Evolutionary conservation across 2,113 vertebrate species (phyloP).

Genomic region (Hypomesus transpacificus): DNA sequence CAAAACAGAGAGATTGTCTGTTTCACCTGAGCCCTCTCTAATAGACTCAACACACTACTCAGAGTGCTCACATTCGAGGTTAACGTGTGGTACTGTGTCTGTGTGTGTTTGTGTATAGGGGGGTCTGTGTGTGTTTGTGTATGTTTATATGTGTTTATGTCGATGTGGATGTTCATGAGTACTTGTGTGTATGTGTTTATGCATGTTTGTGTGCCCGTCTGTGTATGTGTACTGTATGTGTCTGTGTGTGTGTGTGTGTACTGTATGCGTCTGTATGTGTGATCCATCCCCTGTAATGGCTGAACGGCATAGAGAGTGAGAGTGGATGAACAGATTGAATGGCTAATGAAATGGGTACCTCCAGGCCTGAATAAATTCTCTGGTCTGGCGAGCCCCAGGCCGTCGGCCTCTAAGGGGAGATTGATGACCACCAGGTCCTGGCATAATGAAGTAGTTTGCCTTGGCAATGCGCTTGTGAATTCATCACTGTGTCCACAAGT

Average conservation of each 20-base stretch:
- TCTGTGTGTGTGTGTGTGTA: background rate
- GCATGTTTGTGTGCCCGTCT: background rate
- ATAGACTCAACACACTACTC: background rate
- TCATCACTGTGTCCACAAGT: conserved; percentile 96
- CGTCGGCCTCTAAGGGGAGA: conserved; percentile 82
- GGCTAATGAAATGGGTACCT: conserved; percentile 95
- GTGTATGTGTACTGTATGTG: background rate
- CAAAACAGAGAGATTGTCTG: conserved; percentile 4
- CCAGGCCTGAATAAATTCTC: conserved; percentile 92
- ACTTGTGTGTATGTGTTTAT: background rate
- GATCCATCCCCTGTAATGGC: conserved; percentile 3
- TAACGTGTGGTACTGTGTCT: background rate
- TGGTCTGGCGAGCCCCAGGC: conserved; percentile 77
- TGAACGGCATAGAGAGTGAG: conserved; percentile 6
- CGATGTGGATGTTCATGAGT: background rate
- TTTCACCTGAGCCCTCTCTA: conserved; percentile 3
- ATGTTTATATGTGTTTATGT: background rate
- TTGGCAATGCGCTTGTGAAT: conserved; percentile 93
- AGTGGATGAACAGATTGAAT: conserved; percentile 85
- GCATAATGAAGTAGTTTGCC: conserved; percentile 95
- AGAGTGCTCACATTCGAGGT: background rate
- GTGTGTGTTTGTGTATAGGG: background rate
- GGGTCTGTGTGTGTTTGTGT: background rate
- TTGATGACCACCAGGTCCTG: conserved; percentile 89
- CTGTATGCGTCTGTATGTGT: background rate